phyloP scores from a whole-genome alignment of 2,888 invertebrate species.

The Thera obeliscata region DNA sequence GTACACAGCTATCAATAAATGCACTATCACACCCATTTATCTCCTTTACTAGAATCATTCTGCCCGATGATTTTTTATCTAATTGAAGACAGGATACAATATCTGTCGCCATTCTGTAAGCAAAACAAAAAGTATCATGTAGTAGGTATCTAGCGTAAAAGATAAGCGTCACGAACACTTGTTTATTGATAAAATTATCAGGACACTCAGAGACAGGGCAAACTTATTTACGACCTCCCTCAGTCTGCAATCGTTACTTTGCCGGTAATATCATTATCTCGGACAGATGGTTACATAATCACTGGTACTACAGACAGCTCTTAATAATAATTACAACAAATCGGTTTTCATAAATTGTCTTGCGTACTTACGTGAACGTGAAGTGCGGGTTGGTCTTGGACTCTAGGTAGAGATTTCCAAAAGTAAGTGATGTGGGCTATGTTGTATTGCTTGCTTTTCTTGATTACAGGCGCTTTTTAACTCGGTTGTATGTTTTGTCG shows the following conservation, averaged over 20 bases:
- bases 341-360: not conserved
- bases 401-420: not conserved
- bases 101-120: conserved; percentile 85
- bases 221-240: conserved; percentile 44
- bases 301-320: not conserved
- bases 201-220: conserved; percentile 35
- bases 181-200: conserved; percentile 42
- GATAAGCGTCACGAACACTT: conserved; percentile 50
- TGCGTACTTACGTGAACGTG: not conserved
- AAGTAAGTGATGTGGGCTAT: not conserved
- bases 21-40: conserved; percentile 88
- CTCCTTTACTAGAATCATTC: conserved; percentile 88
- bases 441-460: no score
- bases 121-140: conserved; percentile 7
- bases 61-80: conserved; percentile 82
- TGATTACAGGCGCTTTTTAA: no score
- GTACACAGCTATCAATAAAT: conserved; percentile 88
- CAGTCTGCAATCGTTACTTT: conserved; percentile 45
- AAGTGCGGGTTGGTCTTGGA: not conserved
- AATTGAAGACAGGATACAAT: conserved; percentile 87
- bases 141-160: conserved; percentile 16
- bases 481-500: no score
- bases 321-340: not conserved
- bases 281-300: conserved; percentile 38
- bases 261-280: conserved; percentile 43